Conservation (phyloP, 2,113 vertebrate species). For the Chloropsis cyanopogon region DNA sequence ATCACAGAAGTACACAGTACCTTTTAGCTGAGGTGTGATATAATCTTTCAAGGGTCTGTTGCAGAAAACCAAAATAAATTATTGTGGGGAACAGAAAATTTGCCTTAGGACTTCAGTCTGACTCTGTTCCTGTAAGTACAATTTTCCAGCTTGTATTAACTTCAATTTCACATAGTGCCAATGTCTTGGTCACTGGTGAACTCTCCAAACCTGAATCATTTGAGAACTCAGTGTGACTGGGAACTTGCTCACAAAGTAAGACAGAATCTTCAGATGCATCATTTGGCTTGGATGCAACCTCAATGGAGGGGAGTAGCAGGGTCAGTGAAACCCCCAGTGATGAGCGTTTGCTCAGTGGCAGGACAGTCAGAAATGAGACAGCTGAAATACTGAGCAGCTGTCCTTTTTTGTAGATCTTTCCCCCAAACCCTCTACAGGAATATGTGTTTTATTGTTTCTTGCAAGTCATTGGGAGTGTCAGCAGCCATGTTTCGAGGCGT, state of each 20-base stretch:
- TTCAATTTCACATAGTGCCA: neutral
- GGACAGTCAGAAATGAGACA: neutral
- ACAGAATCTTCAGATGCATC: neutral
- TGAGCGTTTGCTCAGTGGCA: neutral
- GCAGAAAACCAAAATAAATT: neutral
- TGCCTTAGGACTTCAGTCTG: neutral
- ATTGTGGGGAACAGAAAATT: neutral
- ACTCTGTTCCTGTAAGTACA: neutral
- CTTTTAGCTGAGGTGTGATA: neutral
- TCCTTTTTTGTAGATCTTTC: neutral
- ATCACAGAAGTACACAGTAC: neutral
- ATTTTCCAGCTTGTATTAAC: neutral
- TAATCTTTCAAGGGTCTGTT: neutral
- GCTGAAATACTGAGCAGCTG: neutral
- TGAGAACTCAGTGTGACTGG: neutral
- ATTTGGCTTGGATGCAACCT: neutral
- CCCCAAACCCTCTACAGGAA: neutral
- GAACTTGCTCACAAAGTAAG: rapidly evolving
- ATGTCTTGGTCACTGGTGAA: neutral
- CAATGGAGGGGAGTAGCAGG: neutral
- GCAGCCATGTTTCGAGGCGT: neutral
- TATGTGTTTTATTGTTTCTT: neutral
- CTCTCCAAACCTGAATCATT: neutral
- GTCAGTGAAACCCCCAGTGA: neutral
- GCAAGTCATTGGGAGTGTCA: neutral